These are phyloP conservation scores for Notodonta dromedarius DNA, from an alignment of 2,888 invertebrate genomes.

Conservation along the genomic window DNA sequence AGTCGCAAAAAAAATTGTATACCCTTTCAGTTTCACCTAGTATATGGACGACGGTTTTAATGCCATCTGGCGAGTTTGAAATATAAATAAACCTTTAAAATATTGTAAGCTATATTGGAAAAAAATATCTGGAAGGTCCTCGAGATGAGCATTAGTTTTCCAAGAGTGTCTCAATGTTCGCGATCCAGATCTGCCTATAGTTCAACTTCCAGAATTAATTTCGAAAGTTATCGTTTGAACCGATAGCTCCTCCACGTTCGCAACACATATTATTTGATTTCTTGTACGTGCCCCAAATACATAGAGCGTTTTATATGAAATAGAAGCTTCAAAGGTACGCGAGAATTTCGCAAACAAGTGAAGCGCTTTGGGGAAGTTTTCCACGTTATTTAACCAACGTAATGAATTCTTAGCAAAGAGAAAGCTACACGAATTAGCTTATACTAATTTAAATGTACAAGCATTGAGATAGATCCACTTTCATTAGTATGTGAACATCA, in stretches of 20 bases:
- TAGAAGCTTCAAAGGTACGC: constrained; percentile 21
- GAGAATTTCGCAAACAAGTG: constrained; percentile 29
- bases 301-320: constrained; percentile 28
- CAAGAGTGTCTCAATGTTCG: not conserved
- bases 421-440: constrained; percentile 15
- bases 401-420: constrained; percentile 26
- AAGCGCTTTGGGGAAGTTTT: constrained; percentile 22
- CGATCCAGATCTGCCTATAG: constrained; percentile 22
- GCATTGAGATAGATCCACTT: too few relatives aligned
- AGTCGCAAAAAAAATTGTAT: too few relatives aligned
- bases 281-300: constrained; percentile 39
- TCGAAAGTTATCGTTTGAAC: constrained; percentile 30
- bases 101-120: too few relatives aligned
- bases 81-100: too few relatives aligned
- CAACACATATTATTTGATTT: constrained; percentile 41
- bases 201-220: constrained; percentile 33
- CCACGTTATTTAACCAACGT: constrained; percentile 19
- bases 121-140: too few relatives aligned
- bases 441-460: constrained; percentile 7
- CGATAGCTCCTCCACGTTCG: constrained; percentile 26
- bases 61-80: too few relatives aligned
- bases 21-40: too few relatives aligned
- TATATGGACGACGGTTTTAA: too few relatives aligned
- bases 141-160: not conserved
- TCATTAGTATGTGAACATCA: too few relatives aligned